Percentiles rank a stretch among this genome's conserved stretches.
phyloP scores from a whole-genome alignment of 2,113 vertebrate species.

The Poecile atricapillus region DNA sequence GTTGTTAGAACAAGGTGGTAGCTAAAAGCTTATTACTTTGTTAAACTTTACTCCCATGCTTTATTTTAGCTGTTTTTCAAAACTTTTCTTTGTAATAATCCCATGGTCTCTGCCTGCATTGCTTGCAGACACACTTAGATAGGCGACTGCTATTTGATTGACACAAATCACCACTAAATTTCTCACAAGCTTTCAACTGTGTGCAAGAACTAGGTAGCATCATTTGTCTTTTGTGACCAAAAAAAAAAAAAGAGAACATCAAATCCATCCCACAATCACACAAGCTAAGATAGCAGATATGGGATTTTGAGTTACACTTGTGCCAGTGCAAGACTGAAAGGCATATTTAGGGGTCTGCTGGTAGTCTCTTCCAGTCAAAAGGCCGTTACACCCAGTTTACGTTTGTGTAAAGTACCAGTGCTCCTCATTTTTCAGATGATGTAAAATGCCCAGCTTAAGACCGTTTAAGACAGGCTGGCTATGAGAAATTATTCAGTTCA shows the following conservation, averaged over 20 bases:
- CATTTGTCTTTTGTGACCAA: background rate
- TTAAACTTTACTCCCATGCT: too few species aligned
- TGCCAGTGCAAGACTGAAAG: background rate
- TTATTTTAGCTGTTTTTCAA: too few species aligned
- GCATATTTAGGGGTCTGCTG: background rate
- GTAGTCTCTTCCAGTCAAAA: background rate
- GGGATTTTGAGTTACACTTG: background rate
- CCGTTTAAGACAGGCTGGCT: background rate
- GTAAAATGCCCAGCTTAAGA: background rate
- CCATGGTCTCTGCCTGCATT: too few species aligned
- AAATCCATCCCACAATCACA: background rate
- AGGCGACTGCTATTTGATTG: too few species aligned
- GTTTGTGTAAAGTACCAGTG: background rate
- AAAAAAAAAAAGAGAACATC: background rate
- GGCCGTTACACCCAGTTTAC: background rate
- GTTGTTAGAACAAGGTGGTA: too few species aligned
- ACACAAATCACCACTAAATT: too few species aligned
- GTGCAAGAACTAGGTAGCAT: rapidly evolving
- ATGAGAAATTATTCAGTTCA: background rate
- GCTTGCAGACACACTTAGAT: too few species aligned
- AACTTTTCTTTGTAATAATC: too few species aligned
- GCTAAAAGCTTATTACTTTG: too few species aligned
- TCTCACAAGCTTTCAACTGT: background rate
- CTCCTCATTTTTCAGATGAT: background rate
- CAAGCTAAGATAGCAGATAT: rapidly evolving